phyloP scores from a whole-genome alignment of 2,113 vertebrate genomes.

The Paramormyrops kingsleyae region DNA sequence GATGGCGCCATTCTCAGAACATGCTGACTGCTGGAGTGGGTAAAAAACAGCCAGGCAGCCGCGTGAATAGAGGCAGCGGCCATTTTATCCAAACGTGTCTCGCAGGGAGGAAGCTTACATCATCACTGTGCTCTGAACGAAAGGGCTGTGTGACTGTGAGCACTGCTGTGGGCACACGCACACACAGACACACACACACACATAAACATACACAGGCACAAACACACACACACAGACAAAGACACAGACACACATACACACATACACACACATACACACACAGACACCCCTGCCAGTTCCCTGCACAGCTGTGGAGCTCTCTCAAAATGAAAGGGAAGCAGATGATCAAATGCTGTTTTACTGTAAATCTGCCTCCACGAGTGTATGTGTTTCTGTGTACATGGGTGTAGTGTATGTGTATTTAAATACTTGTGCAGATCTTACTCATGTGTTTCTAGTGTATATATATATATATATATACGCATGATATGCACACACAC shows the following conservation, averaged over 20 bases:
- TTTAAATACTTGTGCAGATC: not conserved
- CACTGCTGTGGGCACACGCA: not conserved
- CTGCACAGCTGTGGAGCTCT: not conserved
- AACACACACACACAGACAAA: too few relatives aligned
- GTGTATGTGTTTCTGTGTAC: not conserved
- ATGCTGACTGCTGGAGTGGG: not conserved
- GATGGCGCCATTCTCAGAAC: not conserved
- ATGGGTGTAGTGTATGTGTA: not conserved
- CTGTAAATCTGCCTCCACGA: not conserved
- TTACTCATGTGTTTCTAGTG: not conserved
- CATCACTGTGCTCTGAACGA: not conserved
- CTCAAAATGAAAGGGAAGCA: not conserved
- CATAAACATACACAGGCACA: not conserved
- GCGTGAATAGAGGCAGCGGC: not conserved
- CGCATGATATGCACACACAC: not conserved
- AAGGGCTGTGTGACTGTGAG: not conserved
- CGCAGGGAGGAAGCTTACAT: not conserved
- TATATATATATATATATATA: not conserved
- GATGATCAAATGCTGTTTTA: not conserved
- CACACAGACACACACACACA: not conserved
- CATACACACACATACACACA: not conserved
- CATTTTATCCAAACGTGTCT: not conserved
- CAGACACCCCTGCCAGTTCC: not conserved
- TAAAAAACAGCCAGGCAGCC: not conserved
- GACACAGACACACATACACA: not conserved